Base-by-base conservation (phyloP, 2,888 invertebrate species). In the Sturmia bella region DNA sequence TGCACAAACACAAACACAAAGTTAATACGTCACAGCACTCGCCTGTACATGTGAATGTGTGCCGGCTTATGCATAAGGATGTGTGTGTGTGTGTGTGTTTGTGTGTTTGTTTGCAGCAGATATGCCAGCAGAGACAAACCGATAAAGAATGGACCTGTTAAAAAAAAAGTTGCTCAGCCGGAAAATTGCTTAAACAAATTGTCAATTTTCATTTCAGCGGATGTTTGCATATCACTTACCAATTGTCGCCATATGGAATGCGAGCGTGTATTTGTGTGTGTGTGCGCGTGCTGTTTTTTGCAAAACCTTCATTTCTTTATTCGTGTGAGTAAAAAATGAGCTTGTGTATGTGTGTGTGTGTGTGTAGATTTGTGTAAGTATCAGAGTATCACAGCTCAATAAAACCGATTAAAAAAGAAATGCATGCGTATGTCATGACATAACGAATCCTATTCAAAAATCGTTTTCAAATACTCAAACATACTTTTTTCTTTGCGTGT, bases 151-250 rank as follows among this genome's bases (percentile, higher is more conserved):
- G 19, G 57, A 41, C 19, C 32, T 45, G 15, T 41, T 19, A 52
- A 75, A 76, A 72, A 75, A 80, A 82, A 83, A 83, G n/a, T 63
- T 75, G 68, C 79, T 84, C 84, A 83, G 57, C 81, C 85, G 84
- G 83, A 86, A 87, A 86, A 85, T 85, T 81, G 78, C 85, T 83
- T 85, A 85, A 86, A 86, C 85, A 86, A 87, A 85, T 86, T 86
- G 86, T 84, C 87, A 86, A 86, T 87, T 87, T 85, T 85, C 83
- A 83, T 81, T 87, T 84, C 86, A 84, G 83, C 85, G 85, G 85
- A 86, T 86, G 87, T 86, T 87, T 83, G 85, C 86, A 86, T 87
- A 88, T 88, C 87, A 87, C 84, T 85, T 87, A 86, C 86, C 85
- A 86, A 86, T 87, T 86, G 87, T 85, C 87, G 84, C 87, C 87